Evolutionary conservation across 2,113 vertebrate species (phyloP).

Genomic region (Raja brachyura): DNA sequence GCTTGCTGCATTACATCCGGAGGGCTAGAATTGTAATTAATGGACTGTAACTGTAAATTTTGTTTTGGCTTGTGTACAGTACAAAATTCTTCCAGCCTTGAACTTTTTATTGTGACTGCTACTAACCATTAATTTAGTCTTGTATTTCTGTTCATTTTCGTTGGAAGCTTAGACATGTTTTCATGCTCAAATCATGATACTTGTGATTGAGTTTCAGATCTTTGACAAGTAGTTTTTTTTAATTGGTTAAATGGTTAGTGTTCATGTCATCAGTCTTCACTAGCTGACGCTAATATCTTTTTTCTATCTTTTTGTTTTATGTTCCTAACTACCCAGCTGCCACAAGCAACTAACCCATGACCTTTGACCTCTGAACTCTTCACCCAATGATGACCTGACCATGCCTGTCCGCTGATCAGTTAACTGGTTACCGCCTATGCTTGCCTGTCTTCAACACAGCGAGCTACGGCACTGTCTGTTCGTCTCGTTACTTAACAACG

Average conservation of each 20-base stretch:
- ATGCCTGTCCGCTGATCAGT: slow-evolving; percentile 79
- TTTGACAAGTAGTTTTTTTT: slow-evolving; percentile 25
- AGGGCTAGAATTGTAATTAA: background rate
- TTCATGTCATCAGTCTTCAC: slow-evolving; percentile 72
- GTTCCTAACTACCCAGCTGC: slow-evolving; percentile 78
- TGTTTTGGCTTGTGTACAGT: background rate
- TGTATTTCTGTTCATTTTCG: slow-evolving; percentile 26
- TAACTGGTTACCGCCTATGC: slow-evolving; percentile 79
- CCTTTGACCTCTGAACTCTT: slow-evolving; percentile 81
- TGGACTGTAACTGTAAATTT: background rate
- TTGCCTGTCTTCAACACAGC: slow-evolving; percentile 68
- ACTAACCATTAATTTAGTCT: slow-evolving; percentile 35
- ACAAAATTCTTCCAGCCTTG: slow-evolving; percentile 35
- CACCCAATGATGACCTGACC: slow-evolving; percentile 78
- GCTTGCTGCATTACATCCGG: background rate
- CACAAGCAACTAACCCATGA: slow-evolving; percentile 81
- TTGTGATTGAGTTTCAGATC: slow-evolving; percentile 29
- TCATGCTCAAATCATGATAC: slow-evolving; percentile 32
- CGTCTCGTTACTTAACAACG: slow-evolving; percentile 65
- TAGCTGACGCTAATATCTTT: slow-evolving; percentile 75
- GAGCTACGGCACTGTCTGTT: slow-evolving; percentile 58
- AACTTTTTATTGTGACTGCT: slow-evolving; percentile 25
- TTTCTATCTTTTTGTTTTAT: slow-evolving; percentile 64
- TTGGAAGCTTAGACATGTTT: slow-evolving; percentile 25
- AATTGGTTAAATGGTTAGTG: slow-evolving; percentile 24